Conservation (phyloP, 2,113 vertebrate genomes). For the Lepus timidus region DNA sequence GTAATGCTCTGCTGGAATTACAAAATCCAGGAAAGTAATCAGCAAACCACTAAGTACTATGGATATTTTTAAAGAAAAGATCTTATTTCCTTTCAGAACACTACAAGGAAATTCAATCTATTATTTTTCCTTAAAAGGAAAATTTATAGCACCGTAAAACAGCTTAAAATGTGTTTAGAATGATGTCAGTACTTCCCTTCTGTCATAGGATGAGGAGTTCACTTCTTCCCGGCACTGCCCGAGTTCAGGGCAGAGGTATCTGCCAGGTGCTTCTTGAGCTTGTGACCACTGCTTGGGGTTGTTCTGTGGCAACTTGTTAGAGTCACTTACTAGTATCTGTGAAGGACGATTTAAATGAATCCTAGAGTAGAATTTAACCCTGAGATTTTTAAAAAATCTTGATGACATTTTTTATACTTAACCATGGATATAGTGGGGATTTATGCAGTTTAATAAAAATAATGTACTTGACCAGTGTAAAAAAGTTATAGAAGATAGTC, state of each 20-base stretch:
- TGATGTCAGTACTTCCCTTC: slow-evolving; percentile 14
- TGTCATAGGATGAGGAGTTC: no score
- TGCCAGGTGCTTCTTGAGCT: slow-evolving; percentile 48
- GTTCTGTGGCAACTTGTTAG: not conserved
- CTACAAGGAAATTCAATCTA: slow-evolving; percentile 59
- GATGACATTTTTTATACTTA: slow-evolving; percentile 58
- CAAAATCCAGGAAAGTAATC: slow-evolving; percentile 57
- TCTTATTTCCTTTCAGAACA: slow-evolving; percentile 60
- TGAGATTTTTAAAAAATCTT: slow-evolving; percentile 39
- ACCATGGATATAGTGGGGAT: slow-evolving; percentile 2
- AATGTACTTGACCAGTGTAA: slow-evolving; percentile 65
- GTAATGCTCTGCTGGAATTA: slow-evolving; percentile 70
- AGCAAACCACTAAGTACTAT: slow-evolving; percentile 12
- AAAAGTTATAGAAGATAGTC: slow-evolving; percentile 50
- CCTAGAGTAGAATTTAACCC: slow-evolving; percentile 36
- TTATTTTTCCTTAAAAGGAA: slow-evolving; percentile 50
- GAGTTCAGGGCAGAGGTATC: not conserved
- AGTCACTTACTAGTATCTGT: slow-evolving; percentile 18
- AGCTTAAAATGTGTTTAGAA: not conserved
- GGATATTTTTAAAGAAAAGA: not conserved
- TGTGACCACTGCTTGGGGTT: not conserved
- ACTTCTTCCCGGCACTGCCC: not conserved
- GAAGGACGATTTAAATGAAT: slow-evolving; percentile 49
- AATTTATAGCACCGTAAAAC: slow-evolving; percentile 48
- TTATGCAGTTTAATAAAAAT: slow-evolving; percentile 53